Evolutionary conservation across 1,140 invertebrate genomes (phyloP), one percentile per base, ranked within the genome.

Genomic region (Leptoteleia sp.): DNA sequence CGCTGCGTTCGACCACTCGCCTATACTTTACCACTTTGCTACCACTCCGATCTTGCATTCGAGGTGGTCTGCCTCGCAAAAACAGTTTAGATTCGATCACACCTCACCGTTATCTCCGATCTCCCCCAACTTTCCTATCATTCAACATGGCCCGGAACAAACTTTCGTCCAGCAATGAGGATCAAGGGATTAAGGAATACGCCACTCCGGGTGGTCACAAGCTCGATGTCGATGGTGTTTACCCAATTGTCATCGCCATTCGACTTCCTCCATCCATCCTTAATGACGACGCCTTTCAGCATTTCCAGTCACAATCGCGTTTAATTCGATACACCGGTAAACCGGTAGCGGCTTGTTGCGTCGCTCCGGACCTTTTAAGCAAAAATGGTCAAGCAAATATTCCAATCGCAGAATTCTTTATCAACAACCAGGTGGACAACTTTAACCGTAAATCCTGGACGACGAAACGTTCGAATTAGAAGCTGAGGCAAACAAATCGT

Each of bases 1-100:
- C 19, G 48, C 48, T 54, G 7, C 17, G 40, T 38, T 54, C 54
- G 55, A 70, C 48, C 73, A 64, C 48, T 68, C n/a, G 22, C 11
- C 35, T 22, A 13, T 64, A 61, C 54, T 76, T 67, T 61, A 68
- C 55, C 64, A 67, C 64, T 76, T 64, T 33, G 64, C 70, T 54
- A 76, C 9, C 61, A 62, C 70, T 64, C 13, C 5, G 12, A 45
- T 17, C 11, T 62, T 45, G 9, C 9, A 27, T n/a, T 16, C 47
- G 25, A 42, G 17, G 8, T 25, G 48, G 31, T 12, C n/a, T 12
- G 38, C n/a, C 22, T 40, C 11, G 16, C 35, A 42, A 6, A 27
- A 43, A 54, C n/a, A n/a, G n/a, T 52, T 62, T 38, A 16, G 13
- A 45, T 31, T 68, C 11, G 16, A 43, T 70, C 11, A 7, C 33